Evolutionary conservation across 2,113 vertebrate genomes (phyloP).

Genomic region (Dendropsophus ebraccatus): DNA sequence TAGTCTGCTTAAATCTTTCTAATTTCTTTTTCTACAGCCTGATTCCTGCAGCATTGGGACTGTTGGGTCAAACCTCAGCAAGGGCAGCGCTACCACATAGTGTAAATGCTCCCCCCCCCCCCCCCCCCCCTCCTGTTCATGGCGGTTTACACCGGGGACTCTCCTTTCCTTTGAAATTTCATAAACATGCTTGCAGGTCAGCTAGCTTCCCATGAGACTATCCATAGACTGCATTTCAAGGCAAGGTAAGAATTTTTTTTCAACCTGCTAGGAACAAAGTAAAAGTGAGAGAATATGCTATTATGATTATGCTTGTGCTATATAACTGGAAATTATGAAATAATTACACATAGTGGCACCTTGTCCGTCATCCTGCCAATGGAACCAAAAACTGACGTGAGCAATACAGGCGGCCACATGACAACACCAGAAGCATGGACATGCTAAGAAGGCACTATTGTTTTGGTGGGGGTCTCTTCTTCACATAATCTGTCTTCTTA

Average conservation of each 20-base stretch:
- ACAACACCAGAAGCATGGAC: not conserved
- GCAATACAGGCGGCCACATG: not conserved
- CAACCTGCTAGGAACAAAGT: not conserved
- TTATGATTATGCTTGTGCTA: not conserved
- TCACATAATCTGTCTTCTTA: constrained; percentile 34
- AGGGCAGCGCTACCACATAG: not conserved
- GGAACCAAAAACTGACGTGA: not conserved
- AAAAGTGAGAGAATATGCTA: not conserved
- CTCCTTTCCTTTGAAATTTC: not conserved
- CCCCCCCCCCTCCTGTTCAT: not conserved
- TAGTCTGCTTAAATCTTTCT: too few species aligned
- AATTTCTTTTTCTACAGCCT: too few species aligned
- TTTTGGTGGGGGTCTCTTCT: constrained; percentile 34
- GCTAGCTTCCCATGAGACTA: not conserved
- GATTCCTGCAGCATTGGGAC: too few species aligned
- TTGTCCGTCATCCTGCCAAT: not conserved
- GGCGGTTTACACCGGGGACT: not conserved
- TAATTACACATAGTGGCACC: not conserved
- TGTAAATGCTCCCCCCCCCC: too few species aligned
- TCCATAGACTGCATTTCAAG: not conserved
- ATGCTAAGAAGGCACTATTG: not conserved
- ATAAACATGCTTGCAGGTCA: too few species aligned
- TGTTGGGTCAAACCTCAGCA: not conserved
- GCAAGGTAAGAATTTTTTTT: not conserved
- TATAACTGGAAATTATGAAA: not conserved